phyloP scores from a whole-genome alignment of 2,888 invertebrate genomes.

The Epirrhoe tristata region DNA sequence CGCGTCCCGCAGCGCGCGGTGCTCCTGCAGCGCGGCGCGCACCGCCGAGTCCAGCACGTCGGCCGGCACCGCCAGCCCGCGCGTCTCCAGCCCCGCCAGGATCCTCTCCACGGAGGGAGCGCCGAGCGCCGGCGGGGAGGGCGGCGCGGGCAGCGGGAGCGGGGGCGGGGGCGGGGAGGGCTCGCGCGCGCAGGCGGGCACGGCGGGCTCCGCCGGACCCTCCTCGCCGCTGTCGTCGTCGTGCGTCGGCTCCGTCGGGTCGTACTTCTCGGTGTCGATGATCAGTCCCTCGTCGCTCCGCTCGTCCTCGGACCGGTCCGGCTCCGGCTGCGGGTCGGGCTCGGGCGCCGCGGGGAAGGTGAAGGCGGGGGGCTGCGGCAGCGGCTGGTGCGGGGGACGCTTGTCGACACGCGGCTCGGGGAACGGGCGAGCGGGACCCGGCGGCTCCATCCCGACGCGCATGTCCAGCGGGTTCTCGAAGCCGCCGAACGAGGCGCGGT shows the following conservation, averaged over 20 bases:
- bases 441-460: slow-evolving; percentile 59
- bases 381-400: slow-evolving; percentile 53
- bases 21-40: slow-evolving; percentile 70
- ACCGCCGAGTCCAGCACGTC: slow-evolving; percentile 69
- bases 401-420: slow-evolving; percentile 30
- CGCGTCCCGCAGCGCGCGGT: slow-evolving; percentile 58
- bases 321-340: slow-evolving; percentile 4
- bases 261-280: slow-evolving; percentile 86
- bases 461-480: slow-evolving; percentile 72
- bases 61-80: slow-evolving; percentile 56
- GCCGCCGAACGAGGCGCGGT: slow-evolving; percentile 65
- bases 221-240: slow-evolving; percentile 68
- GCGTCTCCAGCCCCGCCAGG: slow-evolving; percentile 57
- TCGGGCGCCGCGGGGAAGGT: slow-evolving; percentile 55
- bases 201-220: slow-evolving; percentile 25
- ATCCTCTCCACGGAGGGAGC: slow-evolving; percentile 49
- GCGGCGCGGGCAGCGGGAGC: slow-evolving; percentile 6
- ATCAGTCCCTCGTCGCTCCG: slow-evolving; percentile 85
- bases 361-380: slow-evolving; percentile 70
- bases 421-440: slow-evolving; percentile 38
- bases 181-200: slow-evolving; percentile 14
- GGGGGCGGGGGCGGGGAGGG: slow-evolving; percentile 14
- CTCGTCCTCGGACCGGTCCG: slow-evolving; percentile 72
- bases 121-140: slow-evolving; percentile 13
- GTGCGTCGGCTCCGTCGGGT: slow-evolving; percentile 83